Evolutionary conservation across 2,113 vertebrate species (phyloP), one percentile per base, ranked within the genome.

Genomic region (Tinamus guttatus): DNA sequence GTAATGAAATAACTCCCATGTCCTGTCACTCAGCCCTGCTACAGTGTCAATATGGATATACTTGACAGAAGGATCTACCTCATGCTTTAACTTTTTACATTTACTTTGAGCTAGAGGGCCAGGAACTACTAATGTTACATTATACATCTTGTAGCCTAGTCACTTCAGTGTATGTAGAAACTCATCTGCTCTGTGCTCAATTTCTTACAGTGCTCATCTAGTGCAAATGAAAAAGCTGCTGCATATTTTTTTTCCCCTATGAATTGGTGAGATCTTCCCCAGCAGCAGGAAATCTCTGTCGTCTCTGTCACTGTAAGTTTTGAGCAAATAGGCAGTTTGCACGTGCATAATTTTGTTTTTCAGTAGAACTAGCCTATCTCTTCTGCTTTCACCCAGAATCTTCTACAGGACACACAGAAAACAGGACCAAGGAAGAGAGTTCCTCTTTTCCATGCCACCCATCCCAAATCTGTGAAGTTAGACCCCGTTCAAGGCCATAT

Each of bases 121-220:
- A 54, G 59, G 36, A 77, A 52, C 18, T 75, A 21, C 11, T 73
- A 4, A 38, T 40, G 3, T 19, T 64, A 68, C 14, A 7, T 64
- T 49, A 5, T 16, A 30, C 63, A 9, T 67, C 16, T 41, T 43
- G 11, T 24, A 74, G 40, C 47, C 13, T 67, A 19, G 38, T 90
- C 38, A 58, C 24, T 83, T 60, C 51, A 83, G 34, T 51, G 19
- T 88, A 74, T 2, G 25, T 74, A 71, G 71, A 81, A 93, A 52
- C 22, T 81, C 41, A 38, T 68, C 47, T 62, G 16, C 69, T 86
- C 63, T 49, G 8, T 88, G n/a, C 73, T 89, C 63, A 6, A 54
- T 78, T 95, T 95, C 58, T 86, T 43, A 45, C 83, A 9, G 22
- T 40, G n/a, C 68, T 67, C 21, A 86, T 93, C 79, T 88, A 90